Evolutionary conservation across 2,113 vertebrate genomes (phyloP).

Genomic region (Dromas ardeola): DNA sequence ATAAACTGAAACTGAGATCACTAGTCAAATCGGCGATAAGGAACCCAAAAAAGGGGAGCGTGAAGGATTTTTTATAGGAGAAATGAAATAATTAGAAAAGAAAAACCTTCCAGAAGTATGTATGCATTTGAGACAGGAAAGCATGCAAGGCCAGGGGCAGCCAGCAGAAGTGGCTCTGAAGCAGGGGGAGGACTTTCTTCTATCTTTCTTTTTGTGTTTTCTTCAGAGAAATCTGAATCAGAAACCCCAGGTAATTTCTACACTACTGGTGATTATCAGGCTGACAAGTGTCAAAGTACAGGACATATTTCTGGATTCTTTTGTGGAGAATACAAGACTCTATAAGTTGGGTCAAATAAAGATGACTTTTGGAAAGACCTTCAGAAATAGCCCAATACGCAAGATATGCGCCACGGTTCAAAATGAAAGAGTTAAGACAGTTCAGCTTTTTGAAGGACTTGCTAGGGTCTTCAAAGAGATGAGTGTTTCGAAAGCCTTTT

Average conservation of each 20-base stretch:
- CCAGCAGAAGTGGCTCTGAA: background rate
- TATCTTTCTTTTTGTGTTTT: background rate
- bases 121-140: background rate
- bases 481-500: background rate
- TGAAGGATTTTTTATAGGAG: background rate
- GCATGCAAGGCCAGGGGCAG: background rate
- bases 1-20: background rate
- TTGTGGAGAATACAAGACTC: background rate
- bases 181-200: background rate
- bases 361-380: background rate
- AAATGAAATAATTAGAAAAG: background rate
- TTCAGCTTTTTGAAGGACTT: background rate
- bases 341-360: background rate
- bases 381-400: background rate
- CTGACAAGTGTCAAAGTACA: background rate
- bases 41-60: background rate
- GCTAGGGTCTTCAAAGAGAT: background rate
- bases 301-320: background rate
- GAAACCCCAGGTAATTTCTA: background rate
- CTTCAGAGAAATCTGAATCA: background rate
- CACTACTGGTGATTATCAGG: background rate
- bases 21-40: accelerated
- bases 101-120: background rate
- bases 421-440: background rate
- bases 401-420: background rate